Evolutionary conservation across 2,888 invertebrate genomes (phyloP).

Genomic region (Sympetrum striolatum): DNA sequence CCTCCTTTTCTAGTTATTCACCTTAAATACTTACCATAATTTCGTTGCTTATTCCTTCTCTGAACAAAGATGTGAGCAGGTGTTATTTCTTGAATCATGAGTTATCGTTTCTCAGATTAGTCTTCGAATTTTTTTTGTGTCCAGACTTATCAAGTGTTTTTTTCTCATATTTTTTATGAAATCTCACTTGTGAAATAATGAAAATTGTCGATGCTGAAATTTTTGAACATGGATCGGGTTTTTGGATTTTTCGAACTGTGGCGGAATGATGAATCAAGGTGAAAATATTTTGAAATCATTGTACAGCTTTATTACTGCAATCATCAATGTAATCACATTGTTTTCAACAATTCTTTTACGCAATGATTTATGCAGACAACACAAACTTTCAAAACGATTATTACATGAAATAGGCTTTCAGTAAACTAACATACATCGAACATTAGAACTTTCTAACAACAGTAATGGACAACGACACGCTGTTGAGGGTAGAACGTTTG

Average conservation of each 20-base stretch:
- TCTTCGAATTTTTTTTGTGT: no score
- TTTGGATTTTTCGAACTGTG: background rate
- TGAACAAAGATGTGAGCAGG: no score
- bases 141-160: no score
- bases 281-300: conserved; percentile 67
- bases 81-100: no score
- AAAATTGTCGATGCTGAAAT: no score
- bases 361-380: conserved; percentile 48
- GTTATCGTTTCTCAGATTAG: no score
- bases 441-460: conserved; percentile 48
- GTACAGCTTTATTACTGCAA: conserved; percentile 79
- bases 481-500: conserved; percentile 42
- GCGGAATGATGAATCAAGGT: background rate
- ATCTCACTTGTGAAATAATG: no score
- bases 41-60: no score
- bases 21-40: no score
- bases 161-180: no score
- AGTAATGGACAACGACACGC: conserved; percentile 48
- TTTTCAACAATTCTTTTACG: conserved; percentile 47
- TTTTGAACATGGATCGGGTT: background rate
- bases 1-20: no score
- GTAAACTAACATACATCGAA: conserved; percentile 48
- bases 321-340: conserved; percentile 60
- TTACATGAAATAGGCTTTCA: conserved; percentile 48
- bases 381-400: conserved; percentile 48